Conservation (phyloP, 92 coral and sea anemone genomes). For the Palythoa caribaeorum region DNA sequence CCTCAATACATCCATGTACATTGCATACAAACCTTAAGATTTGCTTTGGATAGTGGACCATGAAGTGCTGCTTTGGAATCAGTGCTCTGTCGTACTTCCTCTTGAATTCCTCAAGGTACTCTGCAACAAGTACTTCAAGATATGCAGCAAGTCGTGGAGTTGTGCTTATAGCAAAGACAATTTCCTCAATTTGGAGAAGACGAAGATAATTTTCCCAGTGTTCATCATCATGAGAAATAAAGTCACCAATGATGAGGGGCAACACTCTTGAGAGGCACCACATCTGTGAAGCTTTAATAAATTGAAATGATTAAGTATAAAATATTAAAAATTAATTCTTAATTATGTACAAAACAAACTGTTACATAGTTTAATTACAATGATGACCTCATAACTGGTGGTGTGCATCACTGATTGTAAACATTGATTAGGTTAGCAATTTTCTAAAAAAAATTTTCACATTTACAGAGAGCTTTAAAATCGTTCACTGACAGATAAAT, state of each 20-base stretch:
- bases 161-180: slow-evolving; percentile 46
- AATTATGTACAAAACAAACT: not conserved
- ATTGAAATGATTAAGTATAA: not conserved
- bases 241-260: slow-evolving; percentile 1
- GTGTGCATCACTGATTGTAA: not conserved
- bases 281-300: not conserved
- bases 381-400: not conserved
- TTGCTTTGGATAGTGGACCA: slow-evolving; percentile 55
- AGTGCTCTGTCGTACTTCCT: slow-evolving; percentile 24
- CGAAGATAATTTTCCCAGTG: slow-evolving; percentile 35
- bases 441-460: not conserved
- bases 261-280: not conserved
- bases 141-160: slow-evolving; percentile 37
- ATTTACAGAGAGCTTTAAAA: not conserved
- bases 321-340: too few relatives aligned
- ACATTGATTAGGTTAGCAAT: not conserved
- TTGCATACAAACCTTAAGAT: slow-evolving; percentile 33
- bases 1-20: not conserved
- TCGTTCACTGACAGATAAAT: not conserved
- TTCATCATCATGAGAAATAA: not conserved
- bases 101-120: slow-evolving; percentile 36
- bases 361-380: not conserved
- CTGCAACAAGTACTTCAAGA: slow-evolving; percentile 48
- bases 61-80: slow-evolving; percentile 51
- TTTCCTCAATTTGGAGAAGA: slow-evolving; percentile 44